Conservation (phyloP, 2,888 invertebrate genomes). For the Lasioglossum calceatum region DNA sequence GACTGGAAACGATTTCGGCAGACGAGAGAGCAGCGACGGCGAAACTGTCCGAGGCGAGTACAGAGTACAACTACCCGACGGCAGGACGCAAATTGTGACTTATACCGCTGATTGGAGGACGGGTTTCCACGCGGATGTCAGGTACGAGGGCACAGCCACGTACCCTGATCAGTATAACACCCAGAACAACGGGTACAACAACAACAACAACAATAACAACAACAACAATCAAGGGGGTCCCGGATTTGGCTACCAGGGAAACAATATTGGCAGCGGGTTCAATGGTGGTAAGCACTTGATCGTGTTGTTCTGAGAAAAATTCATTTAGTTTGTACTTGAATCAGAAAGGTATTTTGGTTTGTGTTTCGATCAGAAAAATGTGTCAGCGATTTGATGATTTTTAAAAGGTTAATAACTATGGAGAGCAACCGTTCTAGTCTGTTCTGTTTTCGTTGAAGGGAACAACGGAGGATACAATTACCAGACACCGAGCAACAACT, state of each 20-base stretch:
- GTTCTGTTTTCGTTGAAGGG: conserved; percentile 29
- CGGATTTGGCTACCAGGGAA: conserved; percentile 68
- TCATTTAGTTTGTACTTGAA: no score
- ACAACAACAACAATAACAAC: conserved; percentile 72
- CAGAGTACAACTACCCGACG: conserved; percentile 87
- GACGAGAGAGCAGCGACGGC: conserved; percentile 90
- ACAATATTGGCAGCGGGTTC: conserved; percentile 64
- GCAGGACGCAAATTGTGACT: conserved; percentile 88
- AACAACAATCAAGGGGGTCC: conserved; percentile 50
- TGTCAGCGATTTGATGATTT: no score
- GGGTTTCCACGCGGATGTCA: conserved; percentile 92
- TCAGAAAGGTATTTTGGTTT: no score
- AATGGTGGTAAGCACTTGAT: conserved; percentile 59
- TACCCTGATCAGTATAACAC: conserved; percentile 87
- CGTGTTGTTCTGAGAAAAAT: not conserved
- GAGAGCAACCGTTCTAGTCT: not conserved
- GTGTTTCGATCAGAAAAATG: no score
- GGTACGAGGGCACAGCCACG: conserved; percentile 89
- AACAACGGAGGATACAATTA: conserved; percentile 78
- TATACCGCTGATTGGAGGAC: conserved; percentile 93
- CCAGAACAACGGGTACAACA: conserved; percentile 79
- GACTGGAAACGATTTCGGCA: conserved; percentile 90
- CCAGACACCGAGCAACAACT: conserved; percentile 65
- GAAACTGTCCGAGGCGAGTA: conserved; percentile 89
- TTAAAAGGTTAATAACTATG: no score